Evolutionary conservation across 2,113 vertebrate genomes (phyloP).

Genomic region (Cepphus grylle): DNA sequence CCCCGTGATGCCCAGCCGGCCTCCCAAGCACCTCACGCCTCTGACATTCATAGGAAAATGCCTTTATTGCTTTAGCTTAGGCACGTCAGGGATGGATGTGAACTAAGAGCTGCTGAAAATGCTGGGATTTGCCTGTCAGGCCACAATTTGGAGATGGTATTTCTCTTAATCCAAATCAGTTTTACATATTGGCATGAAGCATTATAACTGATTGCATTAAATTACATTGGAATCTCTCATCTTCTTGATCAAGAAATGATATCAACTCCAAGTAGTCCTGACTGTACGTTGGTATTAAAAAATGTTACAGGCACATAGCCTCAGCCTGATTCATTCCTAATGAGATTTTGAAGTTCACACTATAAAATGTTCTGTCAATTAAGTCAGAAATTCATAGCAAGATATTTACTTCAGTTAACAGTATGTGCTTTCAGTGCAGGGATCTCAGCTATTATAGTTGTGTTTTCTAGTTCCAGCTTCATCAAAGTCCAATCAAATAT

Average conservation of each 20-base stretch:
- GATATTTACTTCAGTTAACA: conserved; percentile 64
- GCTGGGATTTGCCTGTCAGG: conserved; percentile 42
- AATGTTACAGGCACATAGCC: conserved; percentile 25
- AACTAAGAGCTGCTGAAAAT: conserved; percentile 34
- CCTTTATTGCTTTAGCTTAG: conserved; percentile 23
- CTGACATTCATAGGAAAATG: background rate
- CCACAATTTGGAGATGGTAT: conserved; percentile 20
- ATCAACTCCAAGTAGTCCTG: conserved; percentile 9
- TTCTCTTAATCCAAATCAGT: conserved; percentile 57
- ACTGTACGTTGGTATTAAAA: conserved; percentile 48
- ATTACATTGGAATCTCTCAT: conserved; percentile 43
- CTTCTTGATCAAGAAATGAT: conserved; percentile 54
- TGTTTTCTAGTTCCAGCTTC: conserved; percentile 34
- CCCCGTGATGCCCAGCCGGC: accelerated
- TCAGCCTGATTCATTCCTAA: conserved; percentile 19
- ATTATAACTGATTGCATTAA: conserved; percentile 60
- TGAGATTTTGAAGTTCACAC: conserved; percentile 44
- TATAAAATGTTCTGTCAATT: conserved; percentile 71
- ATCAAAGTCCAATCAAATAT: conserved; percentile 29
- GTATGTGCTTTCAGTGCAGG: conserved; percentile 31
- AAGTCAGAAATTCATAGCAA: conserved; percentile 66
- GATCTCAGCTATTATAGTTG: conserved; percentile 28
- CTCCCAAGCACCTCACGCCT: accelerated
- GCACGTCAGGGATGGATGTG: background rate
- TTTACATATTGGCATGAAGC: conserved; percentile 51